These are phyloP conservation scores for Acrocyrtus sp. DNA, from an alignment of 2,888 invertebrate species.

Conservation along the genomic window DNA sequence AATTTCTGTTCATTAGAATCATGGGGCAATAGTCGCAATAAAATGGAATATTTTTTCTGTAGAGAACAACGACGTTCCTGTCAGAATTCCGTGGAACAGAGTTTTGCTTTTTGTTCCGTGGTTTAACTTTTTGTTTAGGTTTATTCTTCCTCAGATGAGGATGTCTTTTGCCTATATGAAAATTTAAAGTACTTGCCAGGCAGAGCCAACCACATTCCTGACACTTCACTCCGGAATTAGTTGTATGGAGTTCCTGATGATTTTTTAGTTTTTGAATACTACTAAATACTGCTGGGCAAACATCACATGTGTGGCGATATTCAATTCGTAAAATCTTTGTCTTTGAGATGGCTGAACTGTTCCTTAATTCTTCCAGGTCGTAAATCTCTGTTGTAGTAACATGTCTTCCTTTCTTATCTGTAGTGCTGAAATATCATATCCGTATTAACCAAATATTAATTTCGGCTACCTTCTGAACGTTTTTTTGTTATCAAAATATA, in stretches of 20 bases:
- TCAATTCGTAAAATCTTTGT: no score
- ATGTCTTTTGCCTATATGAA: not conserved
- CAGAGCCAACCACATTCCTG: not conserved
- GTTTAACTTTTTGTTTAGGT: not conserved
- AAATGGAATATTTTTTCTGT: slow-evolving; percentile 3
- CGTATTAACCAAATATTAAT: no score
- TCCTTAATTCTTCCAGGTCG: no score
- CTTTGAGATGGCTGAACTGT: no score
- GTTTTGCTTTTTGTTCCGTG: not conserved
- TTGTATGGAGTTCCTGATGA: not conserved
- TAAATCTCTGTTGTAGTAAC: no score
- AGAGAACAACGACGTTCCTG: not conserved
- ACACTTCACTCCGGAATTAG: not conserved
- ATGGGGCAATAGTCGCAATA: slow-evolving; percentile 23
- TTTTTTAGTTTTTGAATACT: not conserved
- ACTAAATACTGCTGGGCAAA: no score
- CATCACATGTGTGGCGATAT: no score
- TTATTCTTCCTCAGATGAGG: not conserved
- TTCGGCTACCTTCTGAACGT: no score
- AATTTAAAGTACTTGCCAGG: no score
- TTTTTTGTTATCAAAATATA: no score
- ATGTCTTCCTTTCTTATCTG: no score
- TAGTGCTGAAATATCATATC: no score
- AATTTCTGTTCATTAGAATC: not conserved
- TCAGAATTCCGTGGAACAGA: not conserved